Evolutionary conservation across 2,113 vertebrate species (phyloP), one percentile per base, ranked within the genome.

Genomic region (Gallinago paraguaiae): DNA sequence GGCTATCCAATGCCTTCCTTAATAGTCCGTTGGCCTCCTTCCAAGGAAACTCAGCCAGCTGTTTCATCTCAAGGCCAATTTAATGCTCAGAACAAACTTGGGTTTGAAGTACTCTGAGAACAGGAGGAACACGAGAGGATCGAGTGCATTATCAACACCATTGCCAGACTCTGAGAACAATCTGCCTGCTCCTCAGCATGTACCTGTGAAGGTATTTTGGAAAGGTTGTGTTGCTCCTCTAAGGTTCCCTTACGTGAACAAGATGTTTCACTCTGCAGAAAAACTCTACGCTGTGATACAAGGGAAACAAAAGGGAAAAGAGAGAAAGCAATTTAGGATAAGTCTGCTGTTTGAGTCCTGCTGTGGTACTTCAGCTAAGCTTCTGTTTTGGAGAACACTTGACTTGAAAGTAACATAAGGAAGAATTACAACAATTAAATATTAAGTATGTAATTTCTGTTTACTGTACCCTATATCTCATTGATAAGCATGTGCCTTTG

Each of bases 1-100:
- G 88, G 82, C 64, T 93, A 72, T 37, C 67, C 61, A 82, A 3
- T 67, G 65, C 53, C 70, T 35, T 28, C 83, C 65, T 84, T 72
- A 91, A 78, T 6, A 87, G 72, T 20, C 83, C 11, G 10, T 2
- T 96, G 96, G 92, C 91, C 59, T 89, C 65, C 43, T 45, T 91
- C 95, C 96, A 96, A 89, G 92, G 91, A 65, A 92, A 35, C 61
- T 45, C 90, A 91, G 86, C 12, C 86, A 94, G 74, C 81, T 89
- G 61, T 33, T 94, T 85, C 86, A 91, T 91, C 92, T 94, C 88
- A 84, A 94, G 86, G 93, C 95, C 83, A 82, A 80, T 89, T 95
- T 91, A 87, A 84, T 35, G 76, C 88, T 90, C 69, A 60, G 88
- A 78, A 60, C 68, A 86, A 92, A 86, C 46, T 50, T 75, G 51